These are phyloP conservation scores for Acrossocheilus fasciatus DNA, from an alignment of 2,797 vertebrate genomes.

Conservation along the genomic window DNA sequence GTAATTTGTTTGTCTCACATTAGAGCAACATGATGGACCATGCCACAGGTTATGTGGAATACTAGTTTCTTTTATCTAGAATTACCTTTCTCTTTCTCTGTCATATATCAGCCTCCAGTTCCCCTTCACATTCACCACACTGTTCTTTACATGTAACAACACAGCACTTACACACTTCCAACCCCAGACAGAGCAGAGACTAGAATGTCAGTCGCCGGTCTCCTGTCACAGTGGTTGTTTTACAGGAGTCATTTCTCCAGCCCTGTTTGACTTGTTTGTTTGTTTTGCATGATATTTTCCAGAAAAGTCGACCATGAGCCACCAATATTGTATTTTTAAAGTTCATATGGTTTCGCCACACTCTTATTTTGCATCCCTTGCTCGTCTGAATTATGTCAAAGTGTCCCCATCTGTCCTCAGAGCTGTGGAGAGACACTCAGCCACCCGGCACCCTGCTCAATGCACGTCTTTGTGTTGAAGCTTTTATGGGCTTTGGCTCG, in stretches of 20 bases:
- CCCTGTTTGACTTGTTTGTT: slow-evolving; percentile 50
- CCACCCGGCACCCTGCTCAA: slow-evolving; percentile 48
- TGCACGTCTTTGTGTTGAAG: slow-evolving; percentile 48
- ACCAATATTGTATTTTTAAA: slow-evolving; percentile 19
- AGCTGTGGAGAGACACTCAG: slow-evolving; percentile 41
- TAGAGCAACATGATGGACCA: slow-evolving; percentile 65
- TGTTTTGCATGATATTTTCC: slow-evolving; percentile 48
- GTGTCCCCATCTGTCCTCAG: slow-evolving; percentile 41
- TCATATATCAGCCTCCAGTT: background rate
- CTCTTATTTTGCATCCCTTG: slow-evolving; percentile 36
- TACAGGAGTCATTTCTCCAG: slow-evolving; percentile 38
- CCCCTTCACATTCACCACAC: background rate
- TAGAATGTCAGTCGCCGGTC: slow-evolving; percentile 13
- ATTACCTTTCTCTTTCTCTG: background rate
- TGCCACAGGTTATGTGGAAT: slow-evolving; percentile 2
- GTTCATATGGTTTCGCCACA: slow-evolving; percentile 38
- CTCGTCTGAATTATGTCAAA: slow-evolving; percentile 45
- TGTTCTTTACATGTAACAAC: slow-evolving; percentile 17
- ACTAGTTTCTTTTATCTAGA: background rate
- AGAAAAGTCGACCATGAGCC: slow-evolving; percentile 34
- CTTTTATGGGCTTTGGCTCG: slow-evolving; percentile 53
- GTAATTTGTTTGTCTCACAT: slow-evolving; percentile 70
- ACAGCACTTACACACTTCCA: slow-evolving; percentile 8
- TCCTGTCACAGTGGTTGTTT: slow-evolving; percentile 36
- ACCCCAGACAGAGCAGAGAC: slow-evolving; percentile 25